These are phyloP conservation scores for Synanthedon formicaeformis DNA, from an alignment of 2,888 invertebrate species.

Conservation along the genomic window DNA sequence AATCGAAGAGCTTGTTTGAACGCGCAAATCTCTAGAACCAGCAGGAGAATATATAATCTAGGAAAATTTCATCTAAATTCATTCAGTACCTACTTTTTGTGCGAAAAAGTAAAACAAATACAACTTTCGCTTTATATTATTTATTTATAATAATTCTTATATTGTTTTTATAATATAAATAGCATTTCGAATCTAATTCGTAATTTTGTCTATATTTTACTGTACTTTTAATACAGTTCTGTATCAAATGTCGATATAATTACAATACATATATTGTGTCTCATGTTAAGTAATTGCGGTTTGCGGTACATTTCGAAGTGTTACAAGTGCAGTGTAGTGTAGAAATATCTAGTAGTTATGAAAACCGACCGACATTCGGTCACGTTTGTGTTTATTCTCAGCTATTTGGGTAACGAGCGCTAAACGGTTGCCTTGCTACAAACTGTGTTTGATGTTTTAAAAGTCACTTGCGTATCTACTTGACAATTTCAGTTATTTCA, in stretches of 20 bases:
- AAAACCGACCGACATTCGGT: slow-evolving; percentile 36
- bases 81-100: no score
- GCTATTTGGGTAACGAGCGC: slow-evolving; percentile 22
- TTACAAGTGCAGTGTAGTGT: slow-evolving; percentile 33
- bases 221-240: no score
- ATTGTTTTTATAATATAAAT: no score
- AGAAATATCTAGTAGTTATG: slow-evolving; percentile 53
- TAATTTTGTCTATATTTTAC: no score
- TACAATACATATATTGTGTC: neutral
- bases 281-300: slow-evolving; percentile 21
- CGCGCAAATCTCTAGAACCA: no score
- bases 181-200: no score
- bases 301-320: slow-evolving; percentile 9
- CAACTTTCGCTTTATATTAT: no score
- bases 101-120: no score
- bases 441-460: neutral
- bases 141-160: no score
- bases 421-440: slow-evolving; percentile 4
- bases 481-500: neutral
- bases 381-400: slow-evolving; percentile 37
- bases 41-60: no score
- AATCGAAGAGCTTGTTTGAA: no score
- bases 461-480: neutral
- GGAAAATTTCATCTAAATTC: no score
- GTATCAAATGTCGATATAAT: neutral